Evolutionary conservation across 2,888 invertebrate species (phyloP).

Genomic region (Malthinus flaveolus): DNA sequence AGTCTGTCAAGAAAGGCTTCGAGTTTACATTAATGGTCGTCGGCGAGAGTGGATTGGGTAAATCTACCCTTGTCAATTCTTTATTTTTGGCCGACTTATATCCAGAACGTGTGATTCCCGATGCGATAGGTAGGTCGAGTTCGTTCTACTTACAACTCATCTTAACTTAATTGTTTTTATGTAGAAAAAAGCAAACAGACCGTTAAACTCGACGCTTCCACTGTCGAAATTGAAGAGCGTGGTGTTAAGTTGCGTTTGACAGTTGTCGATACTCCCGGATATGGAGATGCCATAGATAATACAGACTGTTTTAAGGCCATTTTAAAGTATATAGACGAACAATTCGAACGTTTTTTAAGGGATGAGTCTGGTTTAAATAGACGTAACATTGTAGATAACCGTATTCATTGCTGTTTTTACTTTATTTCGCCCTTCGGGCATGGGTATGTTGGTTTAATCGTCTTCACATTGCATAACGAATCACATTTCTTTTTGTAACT

Average conservation of each 20-base stretch:
- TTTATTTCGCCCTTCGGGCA: constrained; percentile 97
- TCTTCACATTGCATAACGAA: neutral
- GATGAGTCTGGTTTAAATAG: constrained; percentile 96
- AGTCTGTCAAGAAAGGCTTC: constrained; percentile 97
- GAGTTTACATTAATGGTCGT: constrained; percentile 97
- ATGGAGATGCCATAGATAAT: constrained; percentile 93
- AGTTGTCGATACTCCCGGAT: constrained; percentile 95
- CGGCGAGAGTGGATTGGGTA: constrained; percentile 84
- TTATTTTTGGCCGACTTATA: constrained; percentile 93
- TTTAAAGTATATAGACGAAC: constrained; percentile 95
- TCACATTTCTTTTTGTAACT: neutral
- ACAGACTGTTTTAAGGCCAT: constrained; percentile 93
- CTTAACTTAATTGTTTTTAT: constrained; percentile 1
- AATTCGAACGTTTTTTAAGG: constrained; percentile 88
- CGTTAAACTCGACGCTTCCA: constrained; percentile 91
- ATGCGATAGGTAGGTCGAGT: constrained; percentile 73
- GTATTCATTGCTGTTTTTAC: constrained; percentile 97
- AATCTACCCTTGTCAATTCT: constrained; percentile 94
- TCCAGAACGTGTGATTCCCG: constrained; percentile 87
- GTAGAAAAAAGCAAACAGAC: constrained; percentile 89
- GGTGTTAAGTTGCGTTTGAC: constrained; percentile 92
- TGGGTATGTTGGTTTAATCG: constrained; percentile 64
- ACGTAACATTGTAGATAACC: constrained; percentile 94
- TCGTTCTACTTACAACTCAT: neutral
- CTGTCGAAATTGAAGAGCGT: constrained; percentile 94